phyloP scores from a whole-genome alignment of 2,888 invertebrate species.

The Emesis furor region DNA sequence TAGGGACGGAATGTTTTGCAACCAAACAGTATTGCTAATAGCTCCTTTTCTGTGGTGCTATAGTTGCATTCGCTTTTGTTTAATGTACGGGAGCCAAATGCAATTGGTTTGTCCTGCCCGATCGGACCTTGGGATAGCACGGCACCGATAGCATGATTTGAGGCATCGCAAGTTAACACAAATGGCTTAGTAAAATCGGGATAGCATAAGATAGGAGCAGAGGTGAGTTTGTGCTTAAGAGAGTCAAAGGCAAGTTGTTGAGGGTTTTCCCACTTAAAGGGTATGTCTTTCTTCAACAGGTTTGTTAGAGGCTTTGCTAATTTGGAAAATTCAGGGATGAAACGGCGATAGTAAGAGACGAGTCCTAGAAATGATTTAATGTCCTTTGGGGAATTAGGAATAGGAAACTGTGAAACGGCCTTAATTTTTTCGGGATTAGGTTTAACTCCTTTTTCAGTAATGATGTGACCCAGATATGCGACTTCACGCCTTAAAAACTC shows the following conservation, averaged over 20 bases:
- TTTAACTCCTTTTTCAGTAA: conserved; percentile 55
- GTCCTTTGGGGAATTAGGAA: conserved; percentile 54
- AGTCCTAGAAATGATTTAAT: not conserved
- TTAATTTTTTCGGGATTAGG: conserved; percentile 62
- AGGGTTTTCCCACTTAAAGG: conserved; percentile 66
- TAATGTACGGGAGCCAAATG: conserved; percentile 59
- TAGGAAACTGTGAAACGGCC: conserved; percentile 34
- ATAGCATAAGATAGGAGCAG: conserved; percentile 78
- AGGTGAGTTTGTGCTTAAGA: conserved; percentile 60
- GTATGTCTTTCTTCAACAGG: conserved; percentile 67
- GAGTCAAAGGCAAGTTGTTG: conserved; percentile 68
- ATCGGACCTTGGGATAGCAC: conserved; percentile 43
- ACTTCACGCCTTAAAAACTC: conserved; percentile 75
- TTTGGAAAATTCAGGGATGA: conserved; percentile 79
- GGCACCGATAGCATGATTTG: conserved; percentile 50
- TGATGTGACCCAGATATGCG: conserved; percentile 79
- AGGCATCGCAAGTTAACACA: conserved; percentile 75
- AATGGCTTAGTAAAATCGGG: conserved; percentile 78
- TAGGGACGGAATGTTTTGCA: conserved; percentile 51
- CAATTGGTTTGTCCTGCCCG: conserved; percentile 40
- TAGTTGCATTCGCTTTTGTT: conserved; percentile 73
- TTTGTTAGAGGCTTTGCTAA: conserved; percentile 72
- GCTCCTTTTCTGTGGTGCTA: conserved; percentile 44
- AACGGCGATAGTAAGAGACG: conserved; percentile 72
- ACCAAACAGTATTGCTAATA: conserved; percentile 8